These are phyloP conservation scores for Eidolon helvum DNA, from an alignment of 2,113 vertebrate genomes.

Conservation along the genomic window DNA sequence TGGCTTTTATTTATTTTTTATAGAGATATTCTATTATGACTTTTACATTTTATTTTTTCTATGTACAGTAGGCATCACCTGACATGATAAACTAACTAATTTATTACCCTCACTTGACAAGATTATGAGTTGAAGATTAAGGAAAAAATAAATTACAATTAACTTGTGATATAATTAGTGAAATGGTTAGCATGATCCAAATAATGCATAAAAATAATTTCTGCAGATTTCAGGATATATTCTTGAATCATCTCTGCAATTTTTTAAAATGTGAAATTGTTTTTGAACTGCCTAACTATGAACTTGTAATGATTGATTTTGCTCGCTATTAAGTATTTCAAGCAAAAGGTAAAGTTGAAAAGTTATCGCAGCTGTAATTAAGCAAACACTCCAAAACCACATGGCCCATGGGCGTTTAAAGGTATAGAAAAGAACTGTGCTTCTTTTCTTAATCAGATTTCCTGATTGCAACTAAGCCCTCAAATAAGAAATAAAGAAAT, in stretches of 20 bases:
- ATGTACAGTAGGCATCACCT: neutral
- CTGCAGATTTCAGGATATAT: neutral
- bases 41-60: neutral
- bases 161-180: neutral
- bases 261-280: neutral
- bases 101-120: neutral
- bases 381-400: neutral
- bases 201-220: neutral
- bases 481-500: neutral
- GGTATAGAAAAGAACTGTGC: neutral
- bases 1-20: neutral
- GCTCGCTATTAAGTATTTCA: neutral
- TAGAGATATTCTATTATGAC: neutral
- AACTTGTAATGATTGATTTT: neutral
- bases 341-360: neutral
- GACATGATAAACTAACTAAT: neutral
- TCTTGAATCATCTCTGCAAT: neutral
- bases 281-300: neutral
- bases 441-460: constrained; percentile 13
- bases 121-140: neutral
- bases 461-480: neutral
- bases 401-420: neutral
- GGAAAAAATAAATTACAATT: neutral
- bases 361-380: neutral
- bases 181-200: neutral